Percentiles rank a stretch among this genome's conserved stretches.
phyloP scores from a whole-genome alignment of 2,888 invertebrate genomes.

The Stomorhina lunata region DNA sequence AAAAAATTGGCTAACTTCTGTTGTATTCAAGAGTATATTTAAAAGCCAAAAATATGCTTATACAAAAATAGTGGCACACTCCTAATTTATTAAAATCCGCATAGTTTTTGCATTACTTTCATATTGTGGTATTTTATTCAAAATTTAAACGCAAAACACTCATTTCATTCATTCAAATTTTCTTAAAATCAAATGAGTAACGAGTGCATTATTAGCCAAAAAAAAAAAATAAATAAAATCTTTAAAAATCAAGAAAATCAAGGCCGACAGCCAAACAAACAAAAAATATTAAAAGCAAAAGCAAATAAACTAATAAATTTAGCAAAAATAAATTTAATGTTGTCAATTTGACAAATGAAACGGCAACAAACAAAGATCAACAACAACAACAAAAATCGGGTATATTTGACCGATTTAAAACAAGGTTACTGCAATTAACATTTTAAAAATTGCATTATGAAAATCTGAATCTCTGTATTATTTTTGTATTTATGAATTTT shows the following conservation, averaged over 20 bases:
- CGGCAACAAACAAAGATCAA: slow-evolving; percentile 16
- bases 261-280: slow-evolving; percentile 36
- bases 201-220: slow-evolving; percentile 58
- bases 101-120: too few relatives aligned
- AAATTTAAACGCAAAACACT: slow-evolving; percentile 16
- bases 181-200: slow-evolving; percentile 46
- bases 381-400: neutral
- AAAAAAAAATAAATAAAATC: too few relatives aligned
- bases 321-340: slow-evolving; percentile 37
- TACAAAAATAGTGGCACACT: too few relatives aligned
- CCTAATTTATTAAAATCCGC: too few relatives aligned
- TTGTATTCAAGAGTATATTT: too few relatives aligned
- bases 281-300: slow-evolving; percentile 22
- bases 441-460: slow-evolving; percentile 23
- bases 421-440: slow-evolving; percentile 50
- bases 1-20: too few relatives aligned
- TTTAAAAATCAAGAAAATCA: slow-evolving; percentile 49
- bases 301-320: slow-evolving; percentile 57
- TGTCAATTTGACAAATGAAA: slow-evolving; percentile 63
- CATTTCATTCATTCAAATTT: slow-evolving; percentile 38
- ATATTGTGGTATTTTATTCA: too few relatives aligned
- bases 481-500: neutral
- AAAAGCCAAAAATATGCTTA: too few relatives aligned
- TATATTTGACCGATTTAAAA: slow-evolving; percentile 52
- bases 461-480: neutral